Evolutionary conservation across 1,140 invertebrate species (phyloP), one percentile per base, ranked within the genome.

Genomic region (Pachyrhynchus sulphureomaculatus): DNA sequence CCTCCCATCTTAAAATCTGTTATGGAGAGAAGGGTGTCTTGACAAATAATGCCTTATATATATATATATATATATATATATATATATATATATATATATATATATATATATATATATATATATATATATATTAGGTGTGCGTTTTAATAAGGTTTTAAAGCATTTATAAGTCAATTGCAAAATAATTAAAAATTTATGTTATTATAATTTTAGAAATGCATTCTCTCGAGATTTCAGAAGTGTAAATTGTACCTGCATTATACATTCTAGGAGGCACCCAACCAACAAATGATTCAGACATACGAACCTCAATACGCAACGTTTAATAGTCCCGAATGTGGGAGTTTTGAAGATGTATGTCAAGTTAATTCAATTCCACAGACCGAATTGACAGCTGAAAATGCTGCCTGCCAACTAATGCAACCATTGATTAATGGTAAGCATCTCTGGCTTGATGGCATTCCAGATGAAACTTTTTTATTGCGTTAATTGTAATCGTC

Each of bases 181-280:
- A n/a, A n/a, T n/a, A n/a, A n/a, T n/a, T n/a, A n/a, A n/a, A n/a
- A n/a, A n/a, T n/a, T n/a, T n/a, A n/a, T n/a, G n/a, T n/a, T n/a
- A n/a, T n/a, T n/a, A n/a, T n/a, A n/a, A n/a, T n/a, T n/a, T n/a
- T n/a, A n/a, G n/a, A n/a, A n/a, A n/a, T n/a, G n/a, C n/a, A n/a
- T n/a, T n/a, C 24, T 33, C 20, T 52, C 54, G 8, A n/a, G 23
- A 15, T 32, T 21, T n/a, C 17, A 15, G 2, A 24, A 49, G n/a
- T 59, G 72, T 68, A 68, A 66, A 69, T 69, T 67, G 71, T 65
- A 67, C 70, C 69, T 70, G 24, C 32, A 48, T 24, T 24, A 20
- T 51, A 15, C 34, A 54, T 73, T 76, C 64, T 72, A 72, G 76
- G 76, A 76, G 75, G 75, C 68, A 74, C 71, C 70, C 72, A 75